Evolutionary conservation across 2,797 vertebrate genomes (phyloP).

Genomic region (Agapornis canus): DNA sequence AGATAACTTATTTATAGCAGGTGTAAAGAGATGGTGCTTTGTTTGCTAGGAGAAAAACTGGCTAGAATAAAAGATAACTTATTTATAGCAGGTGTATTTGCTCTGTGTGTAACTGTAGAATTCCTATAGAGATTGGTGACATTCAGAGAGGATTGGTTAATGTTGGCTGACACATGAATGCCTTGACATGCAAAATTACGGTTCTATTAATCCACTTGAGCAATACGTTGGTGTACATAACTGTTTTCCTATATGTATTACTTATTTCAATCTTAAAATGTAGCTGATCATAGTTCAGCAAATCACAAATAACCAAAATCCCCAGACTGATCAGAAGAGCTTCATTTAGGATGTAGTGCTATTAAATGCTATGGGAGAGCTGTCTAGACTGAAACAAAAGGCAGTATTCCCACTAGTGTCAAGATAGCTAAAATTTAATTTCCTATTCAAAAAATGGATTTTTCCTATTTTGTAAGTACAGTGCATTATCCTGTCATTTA

Average conservation of each 20-base stretch:
- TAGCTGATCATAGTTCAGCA: background rate
- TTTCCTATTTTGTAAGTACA: background rate
- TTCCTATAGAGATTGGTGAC: background rate
- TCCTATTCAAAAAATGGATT: background rate
- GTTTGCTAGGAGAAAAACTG: background rate
- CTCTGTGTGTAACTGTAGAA: background rate
- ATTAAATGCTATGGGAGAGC: background rate
- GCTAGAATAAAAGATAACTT: background rate
- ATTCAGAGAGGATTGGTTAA: background rate
- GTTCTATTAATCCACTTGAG: background rate
- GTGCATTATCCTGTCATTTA: background rate
- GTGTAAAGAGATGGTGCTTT: background rate
- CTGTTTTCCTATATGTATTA: background rate
- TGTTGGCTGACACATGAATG: background rate
- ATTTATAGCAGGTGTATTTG: background rate
- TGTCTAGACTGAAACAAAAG: background rate
- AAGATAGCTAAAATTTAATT: background rate
- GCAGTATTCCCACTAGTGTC: background rate
- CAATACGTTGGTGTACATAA: background rate
- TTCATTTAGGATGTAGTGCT: background rate
- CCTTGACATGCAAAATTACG: background rate
- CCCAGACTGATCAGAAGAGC: background rate
- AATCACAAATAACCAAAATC: background rate
- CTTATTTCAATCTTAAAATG: background rate
- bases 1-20: background rate